Percentiles rank a stretch among this genome's conserved stretches.
phyloP scores from a whole-genome alignment of 2,888 invertebrate genomes.

The Leptinotarsa rubiginosa region DNA sequence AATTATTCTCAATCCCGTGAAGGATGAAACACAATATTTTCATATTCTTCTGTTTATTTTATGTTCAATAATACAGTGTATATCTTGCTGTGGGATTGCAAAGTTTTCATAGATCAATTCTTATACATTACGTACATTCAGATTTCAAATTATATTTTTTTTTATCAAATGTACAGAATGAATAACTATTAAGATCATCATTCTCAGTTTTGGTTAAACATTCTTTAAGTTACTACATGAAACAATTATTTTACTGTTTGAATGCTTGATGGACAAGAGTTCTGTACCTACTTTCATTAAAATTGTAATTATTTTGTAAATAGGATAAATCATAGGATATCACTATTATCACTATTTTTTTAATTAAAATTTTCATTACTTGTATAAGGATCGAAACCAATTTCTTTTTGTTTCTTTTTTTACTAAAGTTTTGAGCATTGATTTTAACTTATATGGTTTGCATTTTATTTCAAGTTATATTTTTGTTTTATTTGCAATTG shows the following conservation, averaged over 20 bases:
- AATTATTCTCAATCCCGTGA: no score
- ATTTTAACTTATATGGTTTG: neutral
- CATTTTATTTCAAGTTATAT: neutral
- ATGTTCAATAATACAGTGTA: neutral
- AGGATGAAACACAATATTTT: no score
- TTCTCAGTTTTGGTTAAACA: neutral
- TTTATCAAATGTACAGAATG: neutral
- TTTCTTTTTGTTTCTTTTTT: neutral
- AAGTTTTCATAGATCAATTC: neutral
- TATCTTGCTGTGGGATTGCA: neutral
- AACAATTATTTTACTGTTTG: conserved; percentile 10
- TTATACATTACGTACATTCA: neutral
- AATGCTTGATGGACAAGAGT: conserved; percentile 40
- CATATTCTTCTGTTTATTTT: no score
- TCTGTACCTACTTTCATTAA: conserved; percentile 56
- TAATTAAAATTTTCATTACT: conserved; percentile 61
- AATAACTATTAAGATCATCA: neutral
- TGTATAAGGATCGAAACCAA: conserved; percentile 52
- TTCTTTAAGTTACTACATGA: neutral
- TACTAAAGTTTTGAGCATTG: neutral
- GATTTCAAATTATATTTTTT: neutral
- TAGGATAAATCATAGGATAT: conserved; percentile 59
- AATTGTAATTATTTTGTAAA: conserved; percentile 63
- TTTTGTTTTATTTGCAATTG: neutral
- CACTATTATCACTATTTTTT: conserved; percentile 53